These are phyloP conservation scores for Chionis minor DNA, from an alignment of 2,113 vertebrate species.

Conservation along the genomic window DNA sequence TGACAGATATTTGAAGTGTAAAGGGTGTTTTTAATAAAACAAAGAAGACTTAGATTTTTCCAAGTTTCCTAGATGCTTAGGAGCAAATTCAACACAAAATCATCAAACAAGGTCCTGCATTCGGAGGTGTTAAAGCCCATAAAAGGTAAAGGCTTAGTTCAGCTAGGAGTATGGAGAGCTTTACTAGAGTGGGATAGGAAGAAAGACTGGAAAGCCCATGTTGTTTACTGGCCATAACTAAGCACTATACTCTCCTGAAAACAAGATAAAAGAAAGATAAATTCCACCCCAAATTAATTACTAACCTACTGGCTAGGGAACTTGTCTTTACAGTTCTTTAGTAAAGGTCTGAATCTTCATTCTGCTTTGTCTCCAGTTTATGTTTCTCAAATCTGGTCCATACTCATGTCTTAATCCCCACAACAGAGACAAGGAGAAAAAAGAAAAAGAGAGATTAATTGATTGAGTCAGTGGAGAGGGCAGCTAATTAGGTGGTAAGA, in stretches of 20 bases:
- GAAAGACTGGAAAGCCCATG: not conserved
- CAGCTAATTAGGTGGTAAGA: not conserved
- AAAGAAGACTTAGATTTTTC: not conserved
- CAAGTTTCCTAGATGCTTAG: not conserved
- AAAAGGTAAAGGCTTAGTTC: not conserved
- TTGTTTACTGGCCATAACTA: not conserved
- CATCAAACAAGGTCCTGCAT: accelerated
- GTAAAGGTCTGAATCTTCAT: not conserved
- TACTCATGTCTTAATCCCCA: not conserved
- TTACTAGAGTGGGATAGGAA: not conserved
- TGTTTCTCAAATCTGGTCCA: not conserved
- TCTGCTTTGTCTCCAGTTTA: not conserved
- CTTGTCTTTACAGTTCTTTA: not conserved
- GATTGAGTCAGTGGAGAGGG: not conserved
- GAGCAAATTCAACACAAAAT: not conserved
- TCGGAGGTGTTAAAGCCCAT: accelerated
- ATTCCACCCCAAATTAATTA: not conserved
- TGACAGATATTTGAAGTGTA: not conserved
- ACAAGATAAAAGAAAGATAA: not conserved
- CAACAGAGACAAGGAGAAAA: not conserved
- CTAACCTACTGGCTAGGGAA: not conserved
- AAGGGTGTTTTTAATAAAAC: not conserved
- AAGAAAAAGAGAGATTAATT: not conserved
- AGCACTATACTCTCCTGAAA: not conserved
- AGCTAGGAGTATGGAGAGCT: accelerated